Conservation (phyloP, 2,113 vertebrate genomes). For the Gobiocypris rarus region DNA sequence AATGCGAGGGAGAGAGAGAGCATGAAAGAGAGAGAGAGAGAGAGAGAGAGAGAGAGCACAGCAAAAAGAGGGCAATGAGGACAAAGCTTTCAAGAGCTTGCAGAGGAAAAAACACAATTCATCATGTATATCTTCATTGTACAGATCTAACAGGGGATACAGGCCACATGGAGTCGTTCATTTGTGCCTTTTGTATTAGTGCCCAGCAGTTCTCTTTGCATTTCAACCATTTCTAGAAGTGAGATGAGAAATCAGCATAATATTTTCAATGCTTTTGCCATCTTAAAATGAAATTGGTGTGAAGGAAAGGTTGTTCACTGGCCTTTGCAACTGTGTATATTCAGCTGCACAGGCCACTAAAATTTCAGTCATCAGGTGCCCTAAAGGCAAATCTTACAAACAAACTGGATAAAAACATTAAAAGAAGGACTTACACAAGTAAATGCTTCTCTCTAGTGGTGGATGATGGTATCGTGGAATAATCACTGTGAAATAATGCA, state of each 20-base stretch:
- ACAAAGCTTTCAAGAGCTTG: neutral
- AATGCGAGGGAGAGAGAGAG: neutral
- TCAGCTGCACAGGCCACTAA: neutral
- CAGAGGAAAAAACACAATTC: neutral
- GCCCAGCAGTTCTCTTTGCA: neutral
- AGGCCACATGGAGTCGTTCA: too few species aligned
- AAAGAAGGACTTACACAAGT: neutral
- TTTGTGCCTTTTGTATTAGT: neutral
- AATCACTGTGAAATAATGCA: neutral
- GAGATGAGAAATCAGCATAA: neutral
- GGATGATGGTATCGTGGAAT: neutral
- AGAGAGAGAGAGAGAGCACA: conserved; percentile 4
- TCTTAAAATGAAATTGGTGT: neutral
- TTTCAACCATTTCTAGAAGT: neutral
- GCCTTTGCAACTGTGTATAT: neutral
- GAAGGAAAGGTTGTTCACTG: neutral
- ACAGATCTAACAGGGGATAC: neutral
- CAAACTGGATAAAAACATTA: neutral
- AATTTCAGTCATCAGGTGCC: neutral
- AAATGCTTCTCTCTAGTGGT: conserved; percentile 40
- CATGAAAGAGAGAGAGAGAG: neutral
- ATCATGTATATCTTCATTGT: neutral
- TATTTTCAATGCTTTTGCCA: neutral
- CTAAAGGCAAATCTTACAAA: neutral
- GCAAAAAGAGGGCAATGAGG: conserved; percentile 17